Base-by-base conservation (phyloP, 2,888 invertebrate genomes). In the Frankliniella intonsa region DNA sequence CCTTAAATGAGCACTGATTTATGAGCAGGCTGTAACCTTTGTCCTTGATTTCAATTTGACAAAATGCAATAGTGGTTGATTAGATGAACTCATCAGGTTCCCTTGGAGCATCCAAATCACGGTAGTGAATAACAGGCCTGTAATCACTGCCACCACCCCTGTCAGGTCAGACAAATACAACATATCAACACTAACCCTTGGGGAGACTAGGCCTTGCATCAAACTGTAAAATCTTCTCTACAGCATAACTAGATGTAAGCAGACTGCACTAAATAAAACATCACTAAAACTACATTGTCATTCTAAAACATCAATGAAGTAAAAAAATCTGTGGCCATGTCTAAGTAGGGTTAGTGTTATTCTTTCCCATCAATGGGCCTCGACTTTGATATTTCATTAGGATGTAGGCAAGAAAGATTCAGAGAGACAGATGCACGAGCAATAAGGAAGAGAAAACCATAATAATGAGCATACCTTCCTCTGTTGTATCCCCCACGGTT, bases 61-160 rank as follows among this genome's bases (percentile, higher is more conserved):
- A 38, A 38, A 38, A 38, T 38, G 38, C 38, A 38, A 38, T 38
- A 38, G 5, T 38, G 5, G 38, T 5, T 3, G 38, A 38, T 91
- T 92, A 94, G 86, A 94, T 90, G 89, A 95, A 94, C 89, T 95
- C 95, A 89, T 95, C 95, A 85, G 95, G 95, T 89, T 96, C 96
- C 88, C 95, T 92, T 84, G 96, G 96, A 85, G 96, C 96, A 89
- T 97, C 97, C 90, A 97, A 91, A 90, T 97, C 97, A 88, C 96
- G 92, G 90, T 97, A 97, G 90, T 96, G 95, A 88, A 96, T 95
- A 87, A 96, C 93, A 86, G 95, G 94, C 87, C 96, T 93, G 90
- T 93, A 94, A 88, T 96, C 95, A 86, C 92, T 91, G 87, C 91
- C 92, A 69, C 91, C 92, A 87, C 91, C 91, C 90, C 94, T 94